phyloP scores from a whole-genome alignment of 2,888 invertebrate genomes.

The Aphodius granarius region DNA sequence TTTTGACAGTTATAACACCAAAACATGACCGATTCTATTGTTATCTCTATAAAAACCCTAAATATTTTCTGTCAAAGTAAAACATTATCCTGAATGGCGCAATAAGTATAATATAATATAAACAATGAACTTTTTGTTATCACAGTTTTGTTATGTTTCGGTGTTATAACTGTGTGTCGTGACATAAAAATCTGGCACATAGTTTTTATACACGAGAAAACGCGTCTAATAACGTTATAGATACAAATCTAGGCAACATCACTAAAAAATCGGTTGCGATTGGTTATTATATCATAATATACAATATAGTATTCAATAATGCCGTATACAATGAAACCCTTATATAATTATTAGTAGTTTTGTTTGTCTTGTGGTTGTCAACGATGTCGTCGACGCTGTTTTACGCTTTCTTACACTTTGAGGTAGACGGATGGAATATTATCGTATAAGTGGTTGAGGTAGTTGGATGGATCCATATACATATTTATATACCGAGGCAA shows the following conservation, averaged over 20 bases:
- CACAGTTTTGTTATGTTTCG: background rate
- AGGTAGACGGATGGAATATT: constrained; percentile 56
- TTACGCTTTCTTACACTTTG: constrained; percentile 41
- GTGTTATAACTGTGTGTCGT: background rate
- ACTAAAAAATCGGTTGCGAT: background rate
- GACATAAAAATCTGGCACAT: constrained; percentile 38
- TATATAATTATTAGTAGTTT: constrained; percentile 40
- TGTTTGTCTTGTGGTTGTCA: constrained; percentile 29
- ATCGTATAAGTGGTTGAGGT: constrained; percentile 56
- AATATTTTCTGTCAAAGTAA: background rate
- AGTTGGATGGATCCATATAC: constrained; percentile 75
- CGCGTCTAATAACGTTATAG: constrained; percentile 38
- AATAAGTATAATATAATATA: background rate
- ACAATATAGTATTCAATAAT: constrained; percentile 18
- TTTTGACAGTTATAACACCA: background rate
- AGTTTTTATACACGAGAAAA: constrained; percentile 28
- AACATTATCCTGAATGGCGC: background rate
- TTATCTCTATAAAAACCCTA: too few species aligned
- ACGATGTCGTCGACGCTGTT: constrained; percentile 31
- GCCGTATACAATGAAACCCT: constrained; percentile 55
- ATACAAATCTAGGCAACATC: constrained; percentile 45
- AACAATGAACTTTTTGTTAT: background rate
- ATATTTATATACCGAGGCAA: constrained; percentile 34
- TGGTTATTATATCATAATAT: constrained; percentile 1
- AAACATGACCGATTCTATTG: background rate